Base-by-base conservation (phyloP, 2,797 vertebrate genomes). In the Esox lucius region DNA sequence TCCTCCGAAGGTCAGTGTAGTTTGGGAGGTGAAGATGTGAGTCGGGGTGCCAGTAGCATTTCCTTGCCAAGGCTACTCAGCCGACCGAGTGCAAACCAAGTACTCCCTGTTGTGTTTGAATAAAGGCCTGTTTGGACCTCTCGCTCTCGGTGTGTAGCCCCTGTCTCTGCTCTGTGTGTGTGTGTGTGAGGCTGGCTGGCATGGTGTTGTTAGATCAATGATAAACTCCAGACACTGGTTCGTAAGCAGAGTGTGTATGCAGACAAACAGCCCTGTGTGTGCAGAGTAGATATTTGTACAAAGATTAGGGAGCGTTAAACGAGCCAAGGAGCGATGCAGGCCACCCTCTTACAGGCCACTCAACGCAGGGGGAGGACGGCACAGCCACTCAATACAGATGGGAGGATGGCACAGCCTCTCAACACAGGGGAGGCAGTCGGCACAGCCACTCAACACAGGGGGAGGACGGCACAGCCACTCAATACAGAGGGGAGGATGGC, bases 271-370 rank as follows among this genome's bases (percentile, higher is more conserved):
- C 75, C 86, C 88, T 90, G 91, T 95, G 91, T 93, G 91, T 91
- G 89, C 93, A 89, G 95, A 94, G 91, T 90, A 91, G 92, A 91
- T 96, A 95, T 96, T 97, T 96, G 95, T 95, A 95, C 94, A 46
- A 46, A 46, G 42, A 46, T 46, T 46, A 46, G 42, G 11, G 12
- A 11, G 42, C 42, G 42, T 46, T 46, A 1, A 93, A 94, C 87
- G 92, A 88, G 93, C 91, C 91, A 90, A 90, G 94, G 93, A 93
- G 92, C 91, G 94, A 94, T 92, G 84, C 87, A 94, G 93, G 93
- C 12, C 91, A 16, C 79, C 65, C 85, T 90, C 88, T 87, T 87
- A 88, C 87, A 89, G 90, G 87, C 90, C 87, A 88, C 89, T 90
- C 88, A 90, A 90, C 85, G 88, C 87, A 42, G 42, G 42, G 12